Evolutionary conservation across 2,113 vertebrate species (phyloP), one percentile per base, ranked within the genome.

Genomic region (Microcebus ravelobensis): DNA sequence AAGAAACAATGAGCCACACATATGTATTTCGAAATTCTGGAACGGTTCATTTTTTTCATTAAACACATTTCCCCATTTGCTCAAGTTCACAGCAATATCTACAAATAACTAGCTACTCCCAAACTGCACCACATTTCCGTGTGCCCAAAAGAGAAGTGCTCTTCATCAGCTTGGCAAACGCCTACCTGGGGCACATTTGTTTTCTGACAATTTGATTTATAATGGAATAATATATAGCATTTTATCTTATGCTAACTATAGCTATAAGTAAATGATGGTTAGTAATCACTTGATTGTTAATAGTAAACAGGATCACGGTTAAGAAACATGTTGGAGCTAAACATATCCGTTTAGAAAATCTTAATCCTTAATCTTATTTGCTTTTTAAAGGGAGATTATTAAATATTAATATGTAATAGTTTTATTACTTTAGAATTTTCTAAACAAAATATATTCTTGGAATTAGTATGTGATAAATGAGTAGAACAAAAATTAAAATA

Each of bases 401-500:
- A 83, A 91, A 57, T 90, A 91, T 91, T 34, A 29, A 23, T 82
- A 55, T 17, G 52, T 55, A 55, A 55, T 55, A 55, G 8, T 25
- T 95, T 50, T 76, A 79, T 36, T 6, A 93, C 67, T 48, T 29
- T 31, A 92, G 74, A 84, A 36, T 61, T 65, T 98, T 97, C 71
- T 88, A 23, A 87, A 68, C 63, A 86, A 93, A 76, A 86, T 82
- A 52, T 31, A 39, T 98, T 98, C 73, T 93, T 97, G 31, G 29
- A 97, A 98, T 39, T 95, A 94, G 3, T 70, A 39, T 98, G 94
- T 96, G 95, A 96, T 77, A 83, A 97, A 77, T 96, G 45, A 98
- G 42, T 91, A 96, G 76, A 97, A 96, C 48, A 81, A 97, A 98
- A 98, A 97, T 95, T 96, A 97, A 98, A 98, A 97, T 98, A 97